Base-by-base conservation (phyloP, 2,888 invertebrate genomes). In the Coleophora deauratella region DNA sequence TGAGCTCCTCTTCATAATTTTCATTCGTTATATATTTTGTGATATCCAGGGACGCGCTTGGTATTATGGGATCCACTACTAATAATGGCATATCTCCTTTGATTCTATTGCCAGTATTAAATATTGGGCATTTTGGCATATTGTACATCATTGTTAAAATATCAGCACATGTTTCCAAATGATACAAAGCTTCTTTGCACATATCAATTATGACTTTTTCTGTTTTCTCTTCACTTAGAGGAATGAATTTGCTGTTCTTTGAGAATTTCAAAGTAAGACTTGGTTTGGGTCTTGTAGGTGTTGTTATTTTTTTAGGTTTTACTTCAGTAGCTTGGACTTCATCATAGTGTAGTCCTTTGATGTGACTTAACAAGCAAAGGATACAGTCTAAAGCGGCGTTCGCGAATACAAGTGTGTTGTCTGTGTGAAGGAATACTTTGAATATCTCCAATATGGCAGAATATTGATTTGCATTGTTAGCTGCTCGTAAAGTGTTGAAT, bases 371-470 rank as follows among this genome's bases (percentile, higher is more conserved):
- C 9, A 98, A 87, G 72, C 98, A 98, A 3, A 97, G 80, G 42
- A 98, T 96, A 63, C 97, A 98, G 66, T 98, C 98, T 7, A 97
- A 88, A 3, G 97, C 96, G 11, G 97, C 97, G 71, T 97, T 97
- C 2, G 97, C 94, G 70, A 98, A 97, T 1, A 98, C 97, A 40
- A 95, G 79, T 11, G 97, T 93, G 62, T 98, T 97, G 62, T 98
- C 96, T 11, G 97, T 97, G 51, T 92, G 92, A 2, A 98, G 89
- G 71, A 98, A 99, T 15, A 96, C 95, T 66, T 94, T 92, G 65
- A 99, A 98, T 39, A 98, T 97, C 72, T 98, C 98, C 40, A 94
- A 80, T 44, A 95, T 90, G 0, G 92, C 91, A 0, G 90, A 88
- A 14, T 91, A 90, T 59, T 91, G 90, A 53, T 92, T 92, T 36